Evolutionary conservation across 2,113 vertebrate genomes (phyloP), one percentile per base, ranked within the genome.

Genomic region (Brachypteracias leptosomus): DNA sequence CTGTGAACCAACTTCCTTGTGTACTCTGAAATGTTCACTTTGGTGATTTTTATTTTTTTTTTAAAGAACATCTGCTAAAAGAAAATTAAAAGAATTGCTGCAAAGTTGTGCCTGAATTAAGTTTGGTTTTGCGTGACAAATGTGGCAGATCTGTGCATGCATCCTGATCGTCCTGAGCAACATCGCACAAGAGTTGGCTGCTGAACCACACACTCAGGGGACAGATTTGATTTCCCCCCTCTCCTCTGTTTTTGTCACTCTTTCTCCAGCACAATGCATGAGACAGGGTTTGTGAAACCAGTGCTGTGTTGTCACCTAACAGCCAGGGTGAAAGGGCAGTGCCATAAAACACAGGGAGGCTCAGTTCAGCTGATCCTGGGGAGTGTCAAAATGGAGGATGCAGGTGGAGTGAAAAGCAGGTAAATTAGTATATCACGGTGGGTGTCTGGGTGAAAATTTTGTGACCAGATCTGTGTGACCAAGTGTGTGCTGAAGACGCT

Each of bases 91-190:
- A 28, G 10, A 67, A 70, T 59, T 0, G 2, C 25, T 0, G 0
- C 11, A 9, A 40, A 94, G 20, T 14, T 73, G n/a, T 80, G 19
- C 38, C 26, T 54, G n/a, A 80, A 52, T 51, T 29, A 40, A 65
- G n/a, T 46, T 28, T 90, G 36, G 31, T 57, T 82, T 38, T 76
- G n/a, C 58, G 62, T 57, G 62, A 25, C 17, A 38, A 16, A 28
- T 0, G 3, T 58, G 40, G 19, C n/a, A 44, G 40, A 16, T 28
- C n/a, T 42, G 21, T 49, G 20, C 2, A 1, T 36, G 11, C n/a
- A 9, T 79, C 51, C 28, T 17, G 42, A 40, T 78, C 2, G 1
- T 55, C 55, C 86, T 62, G 61, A 54, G 73, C 51, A 59, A 0
- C 36, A 4, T 8, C 7, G 10, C 1, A 5, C 28, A 33, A 42